Conservation (phyloP, 2,113 vertebrate species). For the Motacilla tschutschensis region DNA sequence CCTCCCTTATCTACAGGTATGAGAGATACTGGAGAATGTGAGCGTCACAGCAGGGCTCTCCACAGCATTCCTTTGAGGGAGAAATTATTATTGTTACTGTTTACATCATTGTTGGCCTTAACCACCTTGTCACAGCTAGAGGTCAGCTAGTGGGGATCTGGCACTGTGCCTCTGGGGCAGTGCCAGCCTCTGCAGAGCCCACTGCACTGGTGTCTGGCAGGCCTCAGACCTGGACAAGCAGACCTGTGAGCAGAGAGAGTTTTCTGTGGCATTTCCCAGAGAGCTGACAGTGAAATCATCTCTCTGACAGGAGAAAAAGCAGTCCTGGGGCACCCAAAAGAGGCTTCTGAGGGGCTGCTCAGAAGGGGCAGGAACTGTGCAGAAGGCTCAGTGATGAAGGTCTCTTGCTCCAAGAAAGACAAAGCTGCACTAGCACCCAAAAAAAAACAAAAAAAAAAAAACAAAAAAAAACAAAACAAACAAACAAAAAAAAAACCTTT, state of each 20-base stretch:
- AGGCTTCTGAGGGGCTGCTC: rapidly evolving
- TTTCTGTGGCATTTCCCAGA: not conserved
- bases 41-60: rapidly evolving
- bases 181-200: not conserved
- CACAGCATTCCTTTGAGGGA: not conserved
- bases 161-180: rapidly evolving
- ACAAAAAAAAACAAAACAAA: no score
- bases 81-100: not conserved
- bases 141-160: not conserved
- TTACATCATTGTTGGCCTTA: not conserved
- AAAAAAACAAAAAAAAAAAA: no score
- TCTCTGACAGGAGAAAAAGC: not conserved
- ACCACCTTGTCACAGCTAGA: not conserved
- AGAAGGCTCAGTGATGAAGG: rapidly evolving
- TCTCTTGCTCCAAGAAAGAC: not conserved
- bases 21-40: rapidly evolving
- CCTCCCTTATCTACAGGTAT: not conserved
- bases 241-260: not conserved
- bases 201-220: rapidly evolving
- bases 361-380: not conserved
- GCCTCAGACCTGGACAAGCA: not conserved
- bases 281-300: not conserved
- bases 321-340: rapidly evolving
- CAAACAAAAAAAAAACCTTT: no score
- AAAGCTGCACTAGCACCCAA: no score